Conservation (phyloP, 2,113 vertebrate species). For the Pycnonotus jocosus region DNA sequence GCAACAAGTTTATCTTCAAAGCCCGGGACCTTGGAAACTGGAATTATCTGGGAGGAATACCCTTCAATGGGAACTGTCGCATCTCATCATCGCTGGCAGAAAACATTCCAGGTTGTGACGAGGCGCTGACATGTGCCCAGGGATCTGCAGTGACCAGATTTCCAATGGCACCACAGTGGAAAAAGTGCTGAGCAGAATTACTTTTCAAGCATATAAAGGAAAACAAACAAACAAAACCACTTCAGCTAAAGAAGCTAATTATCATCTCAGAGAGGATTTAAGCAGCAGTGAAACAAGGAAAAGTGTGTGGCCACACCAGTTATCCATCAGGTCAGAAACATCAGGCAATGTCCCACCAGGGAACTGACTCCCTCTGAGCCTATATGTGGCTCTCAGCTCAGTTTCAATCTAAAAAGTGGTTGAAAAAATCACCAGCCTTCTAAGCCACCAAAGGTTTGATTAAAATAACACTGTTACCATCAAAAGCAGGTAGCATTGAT, state of each 20-base stretch:
- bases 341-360: neutral
- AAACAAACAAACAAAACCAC: neutral
- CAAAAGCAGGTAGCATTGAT: neutral
- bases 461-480: neutral
- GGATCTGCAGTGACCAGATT: neutral
- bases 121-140: neutral
- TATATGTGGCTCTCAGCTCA: neutral
- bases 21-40: slow-evolving; percentile 44
- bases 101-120: neutral
- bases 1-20: slow-evolving; percentile 62
- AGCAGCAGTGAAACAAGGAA: neutral
- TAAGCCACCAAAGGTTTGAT: neutral
- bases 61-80: neutral
- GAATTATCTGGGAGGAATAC: slow-evolving; percentile 48
- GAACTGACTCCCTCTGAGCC: neutral
- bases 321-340: neutral
- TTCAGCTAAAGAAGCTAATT: neutral
- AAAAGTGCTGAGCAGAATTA: neutral
- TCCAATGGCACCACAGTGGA: neutral
- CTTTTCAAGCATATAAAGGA: neutral
- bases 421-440: neutral
- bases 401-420: neutral
- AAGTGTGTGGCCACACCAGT: neutral
- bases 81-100: neutral
- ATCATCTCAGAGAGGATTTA: neutral